phyloP scores from a whole-genome alignment of 2,113 vertebrate genomes.

The Dromas ardeola region DNA sequence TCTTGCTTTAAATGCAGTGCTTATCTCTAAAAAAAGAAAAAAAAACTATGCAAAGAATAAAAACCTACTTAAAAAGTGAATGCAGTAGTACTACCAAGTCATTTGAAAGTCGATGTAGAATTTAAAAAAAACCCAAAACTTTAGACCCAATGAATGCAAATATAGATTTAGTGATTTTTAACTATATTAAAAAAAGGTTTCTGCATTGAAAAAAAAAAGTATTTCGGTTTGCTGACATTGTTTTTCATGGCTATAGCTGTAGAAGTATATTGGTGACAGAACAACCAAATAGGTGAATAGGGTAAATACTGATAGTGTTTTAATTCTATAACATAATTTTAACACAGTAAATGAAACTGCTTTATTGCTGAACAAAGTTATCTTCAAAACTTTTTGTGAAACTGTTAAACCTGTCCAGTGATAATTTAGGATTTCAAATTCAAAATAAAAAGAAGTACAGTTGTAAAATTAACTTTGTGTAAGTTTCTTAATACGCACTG shows the following conservation, averaged over 20 bases:
- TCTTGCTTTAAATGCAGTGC: slow-evolving; percentile 69
- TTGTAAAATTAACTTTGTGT: not conserved
- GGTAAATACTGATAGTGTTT: slow-evolving; percentile 29
- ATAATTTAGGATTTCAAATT: not conserved
- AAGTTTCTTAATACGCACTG: not conserved
- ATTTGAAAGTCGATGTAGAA: slow-evolving; percentile 52
- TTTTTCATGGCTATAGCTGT: slow-evolving; percentile 3
- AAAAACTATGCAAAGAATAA: slow-evolving; percentile 55
- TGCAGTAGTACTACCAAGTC: slow-evolving; percentile 76
- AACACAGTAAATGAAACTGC: not conserved
- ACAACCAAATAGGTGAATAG: not conserved
- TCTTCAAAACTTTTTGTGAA: slow-evolving; percentile 12
- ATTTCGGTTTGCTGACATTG: slow-evolving; percentile 83
- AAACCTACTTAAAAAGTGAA: slow-evolving; percentile 68
- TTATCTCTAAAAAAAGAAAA: slow-evolving; percentile 34
- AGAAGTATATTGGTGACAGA: slow-evolving; percentile 18
- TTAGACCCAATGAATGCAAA: slow-evolving; percentile 73
- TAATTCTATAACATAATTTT: not conserved
- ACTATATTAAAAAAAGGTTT: not conserved
- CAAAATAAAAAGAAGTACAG: not conserved
- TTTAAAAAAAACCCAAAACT: not conserved
- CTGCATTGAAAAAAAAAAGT: not conserved
- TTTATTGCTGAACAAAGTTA: not conserved
- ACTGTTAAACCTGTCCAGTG: not conserved
- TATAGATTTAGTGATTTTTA: slow-evolving; percentile 39